Percentiles rank a stretch among this genome's conserved stretches.
Conservation (phyloP, 2,113 vertebrate genomes). For the Anarrhichthys ocellatus region DNA sequence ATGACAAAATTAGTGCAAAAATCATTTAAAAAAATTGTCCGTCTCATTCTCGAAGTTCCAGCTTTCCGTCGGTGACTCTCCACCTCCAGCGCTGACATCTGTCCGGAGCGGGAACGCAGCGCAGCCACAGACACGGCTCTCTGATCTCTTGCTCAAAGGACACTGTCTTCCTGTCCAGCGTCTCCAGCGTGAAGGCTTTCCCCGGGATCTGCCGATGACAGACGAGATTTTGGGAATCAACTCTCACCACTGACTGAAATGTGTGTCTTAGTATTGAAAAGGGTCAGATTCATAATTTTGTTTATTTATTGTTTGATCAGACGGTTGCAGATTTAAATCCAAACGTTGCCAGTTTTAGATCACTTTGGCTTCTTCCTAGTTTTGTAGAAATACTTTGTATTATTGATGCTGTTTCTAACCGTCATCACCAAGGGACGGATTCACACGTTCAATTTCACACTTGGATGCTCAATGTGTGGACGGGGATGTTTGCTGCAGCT, state of each 20-base stretch:
- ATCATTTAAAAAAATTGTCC: neutral
- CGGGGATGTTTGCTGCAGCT: no score
- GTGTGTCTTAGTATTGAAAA: neutral
- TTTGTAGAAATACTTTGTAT: neutral
- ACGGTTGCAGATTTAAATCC: neutral
- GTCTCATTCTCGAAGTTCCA: constrained; percentile 81
- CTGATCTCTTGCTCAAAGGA: constrained; percentile 87
- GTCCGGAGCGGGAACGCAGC: constrained; percentile 89
- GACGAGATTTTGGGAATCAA: neutral
- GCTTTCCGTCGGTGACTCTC: constrained; percentile 89
- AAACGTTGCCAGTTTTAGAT: neutral
- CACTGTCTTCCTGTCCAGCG: constrained; percentile 89
- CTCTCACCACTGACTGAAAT: neutral
- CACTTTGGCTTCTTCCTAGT: neutral
- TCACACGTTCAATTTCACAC: no score
- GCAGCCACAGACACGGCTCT: constrained; percentile 88
- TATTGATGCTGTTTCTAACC: no score
- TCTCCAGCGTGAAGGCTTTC: constrained; percentile 91
- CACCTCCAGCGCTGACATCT: constrained; percentile 88
- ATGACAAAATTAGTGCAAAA: constrained; percentile 26
- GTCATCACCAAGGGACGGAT: no score
- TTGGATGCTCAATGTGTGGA: no score
- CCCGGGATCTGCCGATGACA: constrained; percentile 84
- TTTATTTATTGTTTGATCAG: neutral
- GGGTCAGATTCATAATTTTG: no score